Evolutionary conservation across 2,888 invertebrate genomes (phyloP).

Genomic region (Allolobophora icterica): DNA sequence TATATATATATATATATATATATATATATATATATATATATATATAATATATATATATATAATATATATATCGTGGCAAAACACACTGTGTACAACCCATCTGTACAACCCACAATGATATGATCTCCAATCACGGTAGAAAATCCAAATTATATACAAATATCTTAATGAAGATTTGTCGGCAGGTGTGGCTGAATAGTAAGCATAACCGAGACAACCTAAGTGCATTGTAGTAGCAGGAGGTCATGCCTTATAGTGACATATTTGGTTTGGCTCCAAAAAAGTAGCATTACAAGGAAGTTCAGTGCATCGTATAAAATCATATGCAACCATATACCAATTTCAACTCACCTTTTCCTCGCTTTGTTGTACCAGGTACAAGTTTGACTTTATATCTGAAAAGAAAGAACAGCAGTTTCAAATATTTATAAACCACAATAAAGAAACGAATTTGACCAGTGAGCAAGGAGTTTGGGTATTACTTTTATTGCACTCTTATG

Average conservation of each 20-base stretch:
- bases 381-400: conserved; percentile 89
- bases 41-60: no score
- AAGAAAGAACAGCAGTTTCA: conserved; percentile 46
- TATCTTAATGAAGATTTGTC: neutral
- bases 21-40: no score
- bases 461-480: no score
- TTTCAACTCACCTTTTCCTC: conserved; percentile 79
- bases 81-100: no score
- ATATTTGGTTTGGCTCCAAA: neutral
- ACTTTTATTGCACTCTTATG: no score
- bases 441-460: neutral
- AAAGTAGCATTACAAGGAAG: neutral
- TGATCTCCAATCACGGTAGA: neutral
- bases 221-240: neutral
- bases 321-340: neutral
- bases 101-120: neutral
- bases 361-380: conserved; percentile 89
- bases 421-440: neutral
- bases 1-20: neutral
- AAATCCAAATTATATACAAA: neutral
- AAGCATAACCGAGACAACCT: neutral
- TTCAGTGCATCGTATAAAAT: neutral
- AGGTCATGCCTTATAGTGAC: neutral
- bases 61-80: no score
- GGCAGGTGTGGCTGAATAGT: neutral